Percentiles rank a stretch among this genome's conserved stretches.
phyloP scores from a whole-genome alignment of 2,797 vertebrate genomes.

The Gorsachius magnificus region DNA sequence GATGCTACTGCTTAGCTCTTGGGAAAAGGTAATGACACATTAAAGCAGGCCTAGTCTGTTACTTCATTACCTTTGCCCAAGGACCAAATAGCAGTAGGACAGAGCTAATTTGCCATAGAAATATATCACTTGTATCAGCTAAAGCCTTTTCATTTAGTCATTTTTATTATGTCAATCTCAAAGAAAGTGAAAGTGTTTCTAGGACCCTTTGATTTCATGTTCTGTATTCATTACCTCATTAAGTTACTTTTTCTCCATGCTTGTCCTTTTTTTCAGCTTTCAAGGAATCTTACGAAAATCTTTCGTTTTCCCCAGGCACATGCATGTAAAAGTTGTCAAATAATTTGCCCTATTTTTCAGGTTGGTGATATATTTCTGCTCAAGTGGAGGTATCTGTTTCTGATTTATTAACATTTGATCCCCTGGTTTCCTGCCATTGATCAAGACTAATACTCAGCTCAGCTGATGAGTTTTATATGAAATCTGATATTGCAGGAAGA shows the following conservation, averaged over 20 bases:
- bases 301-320: slow-evolving; percentile 49
- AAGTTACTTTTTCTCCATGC: background rate
- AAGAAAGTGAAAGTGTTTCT: background rate
- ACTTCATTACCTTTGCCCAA: background rate
- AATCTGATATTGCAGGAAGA: slow-evolving; percentile 87
- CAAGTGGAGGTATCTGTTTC: slow-evolving; percentile 87
- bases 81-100: background rate
- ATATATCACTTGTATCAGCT: background rate
- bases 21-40: background rate
- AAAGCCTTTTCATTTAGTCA: background rate
- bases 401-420: slow-evolving; percentile 94
- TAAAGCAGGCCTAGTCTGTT: background rate
- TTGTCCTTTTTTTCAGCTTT: slow-evolving; percentile 35
- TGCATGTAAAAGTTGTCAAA: slow-evolving; percentile 72
- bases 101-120: background rate
- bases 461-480: slow-evolving; percentile 92
- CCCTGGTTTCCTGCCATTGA: slow-evolving; percentile 97
- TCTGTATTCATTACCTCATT: background rate
- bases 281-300: background rate
- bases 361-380: slow-evolving; percentile 78
- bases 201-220: background rate
- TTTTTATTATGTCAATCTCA: background rate
- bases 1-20: background rate
- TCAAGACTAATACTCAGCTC: slow-evolving; percentile 88
- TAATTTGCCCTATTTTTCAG: slow-evolving; percentile 78